Evolutionary conservation across 2,797 vertebrate genomes (phyloP).

Genomic region (Scleropages formosus): DNA sequence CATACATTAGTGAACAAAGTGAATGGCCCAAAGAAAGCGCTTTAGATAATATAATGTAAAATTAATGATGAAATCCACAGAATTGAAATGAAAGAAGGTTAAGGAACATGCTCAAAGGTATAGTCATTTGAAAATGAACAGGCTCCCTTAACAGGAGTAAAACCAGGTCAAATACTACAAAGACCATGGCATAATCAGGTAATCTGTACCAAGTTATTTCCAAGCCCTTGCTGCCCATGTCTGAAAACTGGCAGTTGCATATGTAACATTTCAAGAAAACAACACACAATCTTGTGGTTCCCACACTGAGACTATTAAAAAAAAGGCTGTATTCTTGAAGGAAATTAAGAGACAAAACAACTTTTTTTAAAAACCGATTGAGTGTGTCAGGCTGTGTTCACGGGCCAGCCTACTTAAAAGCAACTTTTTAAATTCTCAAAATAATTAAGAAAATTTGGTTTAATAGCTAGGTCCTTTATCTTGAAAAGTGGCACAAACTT

Average conservation of each 20-base stretch:
- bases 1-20: constrained; percentile 13
- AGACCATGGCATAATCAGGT: constrained; percentile 66
- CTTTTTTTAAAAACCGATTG: constrained; percentile 57
- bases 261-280: constrained; percentile 36
- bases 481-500: constrained; percentile 65
- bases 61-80: constrained; percentile 77
- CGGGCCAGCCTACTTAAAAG: constrained; percentile 64
- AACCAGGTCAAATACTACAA: too few relatives aligned
- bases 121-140: constrained; percentile 68
- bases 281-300: constrained; percentile 58
- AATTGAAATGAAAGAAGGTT: constrained; percentile 69
- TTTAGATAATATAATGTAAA: constrained; percentile 68
- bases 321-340: constrained; percentile 66
- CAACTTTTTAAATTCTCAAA: constrained; percentile 67
- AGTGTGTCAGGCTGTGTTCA: constrained; percentile 44
- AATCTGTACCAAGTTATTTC: constrained; percentile 56
- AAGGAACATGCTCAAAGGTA: constrained; percentile 68
- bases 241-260: constrained; percentile 49
- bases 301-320: constrained; percentile 63
- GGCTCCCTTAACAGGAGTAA: constrained; percentile 64
- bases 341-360: constrained; percentile 70
- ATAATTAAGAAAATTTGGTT: constrained; percentile 68
- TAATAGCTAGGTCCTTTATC: constrained; percentile 70
- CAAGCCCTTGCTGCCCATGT: constrained; percentile 61
- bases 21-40: constrained; percentile 54